Evolutionary conservation across 2,888 invertebrate genomes (phyloP), one percentile per base, ranked within the genome.

Genomic region (Morinoia aosen): DNA sequence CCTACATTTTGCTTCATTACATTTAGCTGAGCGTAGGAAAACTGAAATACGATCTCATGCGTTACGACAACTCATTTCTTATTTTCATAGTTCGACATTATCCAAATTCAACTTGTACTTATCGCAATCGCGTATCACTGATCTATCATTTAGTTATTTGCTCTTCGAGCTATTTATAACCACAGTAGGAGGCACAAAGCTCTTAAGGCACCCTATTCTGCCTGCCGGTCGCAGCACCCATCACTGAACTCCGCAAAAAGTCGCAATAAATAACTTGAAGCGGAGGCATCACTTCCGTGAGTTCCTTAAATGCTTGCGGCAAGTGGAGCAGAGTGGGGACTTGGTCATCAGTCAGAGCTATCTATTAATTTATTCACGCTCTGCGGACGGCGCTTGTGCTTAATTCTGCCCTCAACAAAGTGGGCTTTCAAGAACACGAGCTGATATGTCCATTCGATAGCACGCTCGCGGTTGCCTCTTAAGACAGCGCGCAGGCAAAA

Each of bases 321-420:
- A 76, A 76, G 76, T 76, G 76, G 25, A 33, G 33, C 76, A 25
- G 25, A 33, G 25, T 12, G 25, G 76, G 76, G 76, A 76, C 76
- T 19, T 33, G 76, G 90, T 48, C 93, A 93, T 93, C 33, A 56
- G 57, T 93, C 93, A 93, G 93, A 93, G 93, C 93, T 93, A 93
- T 93, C 93, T 93, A 93, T 93, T 93, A 93, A 93, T 93, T 93
- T 93, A 93, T 93, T 57, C 93, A 57, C 93, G 93, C 48, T 57
- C 33, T 33, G n/a, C 16, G n/a, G 58, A 93, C 93, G 57, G 93
- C 93, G 57, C 19, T 93, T 16, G 57, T 33, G 16, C n/a, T 33
- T 39, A 93, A 57, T 48, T 93, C 57, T 57, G 93, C 57, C 48
- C 12, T 56, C 25, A 93, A 93, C 57, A 93, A 57, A 93, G 93